phyloP scores from a whole-genome alignment of 2,113 vertebrate genomes.

The Cynocephalus volans region DNA sequence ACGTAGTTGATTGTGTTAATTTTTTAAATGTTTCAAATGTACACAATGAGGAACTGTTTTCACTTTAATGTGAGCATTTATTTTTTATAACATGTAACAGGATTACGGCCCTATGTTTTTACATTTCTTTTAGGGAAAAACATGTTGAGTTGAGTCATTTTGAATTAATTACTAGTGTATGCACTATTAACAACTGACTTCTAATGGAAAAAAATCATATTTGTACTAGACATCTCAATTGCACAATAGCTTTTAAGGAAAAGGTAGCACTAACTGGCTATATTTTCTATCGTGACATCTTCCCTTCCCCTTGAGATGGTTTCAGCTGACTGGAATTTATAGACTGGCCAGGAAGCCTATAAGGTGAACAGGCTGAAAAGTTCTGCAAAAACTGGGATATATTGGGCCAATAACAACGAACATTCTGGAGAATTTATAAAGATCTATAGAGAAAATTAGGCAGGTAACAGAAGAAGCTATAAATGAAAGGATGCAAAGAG shows the following conservation, averaged over 20 bases:
- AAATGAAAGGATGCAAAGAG: not conserved
- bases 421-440: not conserved
- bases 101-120: not conserved
- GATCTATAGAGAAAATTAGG: not conserved
- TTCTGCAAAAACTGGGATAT: not conserved
- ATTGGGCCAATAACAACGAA: not conserved
- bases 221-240: not conserved
- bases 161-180: not conserved
- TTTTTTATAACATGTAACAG: not conserved
- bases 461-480: not conserved
- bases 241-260: not conserved
- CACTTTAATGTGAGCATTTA: not conserved
- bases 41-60: not conserved
- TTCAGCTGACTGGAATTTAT: not conserved
- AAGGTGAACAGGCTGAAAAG: not conserved
- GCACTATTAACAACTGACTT: not conserved
- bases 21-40: not conserved
- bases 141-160: not conserved
- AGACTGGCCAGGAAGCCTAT: not conserved
- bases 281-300: not conserved
- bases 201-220: not conserved
- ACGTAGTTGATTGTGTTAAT: not conserved
- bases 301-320: not conserved
- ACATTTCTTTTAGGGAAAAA: not conserved
- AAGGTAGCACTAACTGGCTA: not conserved